phyloP scores from a whole-genome alignment of 2,888 invertebrate genomes.

The Hypercompe scribonia region DNA sequence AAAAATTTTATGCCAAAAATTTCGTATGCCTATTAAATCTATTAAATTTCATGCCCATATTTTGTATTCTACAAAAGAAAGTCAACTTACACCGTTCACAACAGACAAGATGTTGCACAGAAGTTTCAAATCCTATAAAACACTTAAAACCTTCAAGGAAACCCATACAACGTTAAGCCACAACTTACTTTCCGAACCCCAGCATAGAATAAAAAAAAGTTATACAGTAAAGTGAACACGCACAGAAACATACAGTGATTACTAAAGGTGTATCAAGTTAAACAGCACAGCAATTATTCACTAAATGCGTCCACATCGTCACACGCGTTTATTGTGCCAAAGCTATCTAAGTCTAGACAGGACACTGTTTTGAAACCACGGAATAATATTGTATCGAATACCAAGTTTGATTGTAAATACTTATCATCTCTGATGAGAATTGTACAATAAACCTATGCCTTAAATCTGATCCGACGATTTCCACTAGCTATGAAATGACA shows the following conservation, averaged over 20 bases:
- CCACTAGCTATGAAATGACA: too few species aligned
- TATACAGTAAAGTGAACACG: conserved; percentile 17
- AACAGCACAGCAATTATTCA: conserved; percentile 53
- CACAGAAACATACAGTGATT: conserved; percentile 29
- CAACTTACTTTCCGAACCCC: background rate
- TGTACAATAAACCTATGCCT: too few species aligned
- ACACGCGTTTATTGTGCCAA: conserved; percentile 38
- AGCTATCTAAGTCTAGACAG: conserved; percentile 24
- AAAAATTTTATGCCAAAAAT: too few species aligned
- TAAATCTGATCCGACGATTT: too few species aligned
- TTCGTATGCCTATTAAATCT: too few species aligned
- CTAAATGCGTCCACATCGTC: conserved; percentile 49
- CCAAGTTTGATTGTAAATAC: background rate
- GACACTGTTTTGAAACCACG: conserved; percentile 20
- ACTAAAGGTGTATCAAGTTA: conserved; percentile 47
- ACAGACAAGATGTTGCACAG: background rate
- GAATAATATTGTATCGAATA: background rate
- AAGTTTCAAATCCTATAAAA: background rate
- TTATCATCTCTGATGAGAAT: too few species aligned
- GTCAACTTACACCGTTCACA: too few species aligned
- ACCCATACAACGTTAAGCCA: background rate
- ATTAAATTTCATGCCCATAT: too few species aligned
- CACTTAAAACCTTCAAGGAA: background rate
- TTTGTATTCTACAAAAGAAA: too few species aligned
- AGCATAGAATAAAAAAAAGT: background rate